A percentile compares a stretch with the other conserved stretches of the same genome.
Conservation (phyloP, 2,797 vertebrate species). For the Rhinella marina region DNA sequence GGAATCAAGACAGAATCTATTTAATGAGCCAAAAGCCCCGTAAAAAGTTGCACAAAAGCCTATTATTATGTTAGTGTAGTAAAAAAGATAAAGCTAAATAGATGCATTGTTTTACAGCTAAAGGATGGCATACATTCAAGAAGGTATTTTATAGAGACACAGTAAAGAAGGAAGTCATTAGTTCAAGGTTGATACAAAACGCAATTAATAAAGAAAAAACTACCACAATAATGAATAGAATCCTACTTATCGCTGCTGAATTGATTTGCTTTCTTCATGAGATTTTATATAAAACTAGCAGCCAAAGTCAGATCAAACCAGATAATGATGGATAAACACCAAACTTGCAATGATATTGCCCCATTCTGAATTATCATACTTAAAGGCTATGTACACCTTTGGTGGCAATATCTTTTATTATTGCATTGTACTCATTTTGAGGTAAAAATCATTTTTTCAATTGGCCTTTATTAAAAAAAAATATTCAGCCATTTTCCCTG, state of each 20-base stretch:
- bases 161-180: conserved; percentile 10
- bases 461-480: no score
- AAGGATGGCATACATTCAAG: not conserved
- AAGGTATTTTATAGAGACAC: not conserved
- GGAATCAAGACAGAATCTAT: not conserved
- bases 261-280: not conserved
- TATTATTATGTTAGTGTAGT: not conserved
- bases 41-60: not conserved
- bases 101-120: not conserved
- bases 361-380: no score
- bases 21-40: not conserved
- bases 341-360: no score
- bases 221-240: not conserved
- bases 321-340: no score
- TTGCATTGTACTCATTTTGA: no score
- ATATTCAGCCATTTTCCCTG: no score
- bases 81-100: conserved; percentile 1
- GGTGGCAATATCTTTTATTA: no score
- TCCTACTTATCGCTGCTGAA: not conserved
- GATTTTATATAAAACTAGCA: not conserved
- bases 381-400: no score
- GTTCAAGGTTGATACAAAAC: conserved; percentile 2
- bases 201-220: not conserved
- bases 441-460: no score
- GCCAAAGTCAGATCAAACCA: not conserved